phyloP scores from a whole-genome alignment of 2,113 vertebrate genomes.

The Piliocolobus tephrosceles region DNA sequence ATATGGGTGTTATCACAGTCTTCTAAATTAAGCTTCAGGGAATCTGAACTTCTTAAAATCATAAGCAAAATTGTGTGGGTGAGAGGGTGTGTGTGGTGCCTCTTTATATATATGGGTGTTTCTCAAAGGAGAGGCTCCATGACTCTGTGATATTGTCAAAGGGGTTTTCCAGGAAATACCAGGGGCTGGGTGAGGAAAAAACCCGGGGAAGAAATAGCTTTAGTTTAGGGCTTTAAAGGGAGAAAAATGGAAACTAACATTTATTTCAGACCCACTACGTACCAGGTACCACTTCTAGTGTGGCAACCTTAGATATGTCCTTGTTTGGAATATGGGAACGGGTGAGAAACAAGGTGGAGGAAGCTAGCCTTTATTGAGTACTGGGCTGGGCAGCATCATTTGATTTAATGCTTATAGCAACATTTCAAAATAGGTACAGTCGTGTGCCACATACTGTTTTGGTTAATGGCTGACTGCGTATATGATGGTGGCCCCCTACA shows the following conservation, averaged over 20 bases:
- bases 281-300: background rate
- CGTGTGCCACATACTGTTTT: background rate
- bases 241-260: background rate
- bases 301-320: background rate
- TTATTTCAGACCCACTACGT: background rate
- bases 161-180: background rate
- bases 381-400: background rate
- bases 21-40: slow-evolving; percentile 13
- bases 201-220: background rate
- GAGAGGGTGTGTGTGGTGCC: background rate
- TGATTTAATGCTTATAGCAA: background rate
- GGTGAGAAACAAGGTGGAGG: background rate
- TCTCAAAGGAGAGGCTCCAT: background rate
- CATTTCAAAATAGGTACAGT: background rate
- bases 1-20: background rate
- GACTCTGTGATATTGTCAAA: background rate
- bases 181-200: background rate
- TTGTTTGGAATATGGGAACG: background rate
- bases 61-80: background rate
- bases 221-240: background rate
- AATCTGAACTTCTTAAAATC: background rate
- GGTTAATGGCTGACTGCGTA: background rate
- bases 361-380: background rate
- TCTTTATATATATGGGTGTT: background rate
- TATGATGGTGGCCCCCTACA: background rate